Percentiles rank a stretch among this genome's conserved stretches.
phyloP scores from a whole-genome alignment of 2,113 vertebrate genomes.

The Spea multiplicata region DNA sequence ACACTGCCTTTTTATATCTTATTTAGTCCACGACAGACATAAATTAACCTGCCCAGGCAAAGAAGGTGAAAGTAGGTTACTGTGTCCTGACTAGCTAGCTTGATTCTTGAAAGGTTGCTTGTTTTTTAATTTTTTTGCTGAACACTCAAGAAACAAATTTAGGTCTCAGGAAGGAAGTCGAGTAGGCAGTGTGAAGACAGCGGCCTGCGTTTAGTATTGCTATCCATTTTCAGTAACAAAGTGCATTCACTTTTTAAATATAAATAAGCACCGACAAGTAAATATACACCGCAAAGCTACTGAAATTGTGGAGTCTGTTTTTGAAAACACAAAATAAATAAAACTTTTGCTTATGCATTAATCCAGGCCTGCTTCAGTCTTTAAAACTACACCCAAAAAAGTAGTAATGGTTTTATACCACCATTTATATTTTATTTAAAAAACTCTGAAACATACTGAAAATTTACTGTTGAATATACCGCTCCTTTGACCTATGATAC shows the following conservation, averaged over 20 bases:
- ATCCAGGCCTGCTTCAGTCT: background rate
- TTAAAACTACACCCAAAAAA: background rate
- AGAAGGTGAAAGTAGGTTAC: slow-evolving; percentile 29
- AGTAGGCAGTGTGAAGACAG: slow-evolving; percentile 37
- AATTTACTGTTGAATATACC: too few species aligned
- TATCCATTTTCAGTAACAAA: slow-evolving; percentile 10
- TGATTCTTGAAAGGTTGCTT: slow-evolving; percentile 47
- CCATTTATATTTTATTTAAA: too few species aligned
- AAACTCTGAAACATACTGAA: too few species aligned
- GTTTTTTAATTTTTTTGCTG: background rate
- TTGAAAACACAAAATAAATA: background rate
- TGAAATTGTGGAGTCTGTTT: background rate
- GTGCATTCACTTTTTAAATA: slow-evolving; percentile 4
- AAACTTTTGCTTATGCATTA: background rate
- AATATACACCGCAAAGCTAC: background rate
- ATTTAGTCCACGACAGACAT: background rate
- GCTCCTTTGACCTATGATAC: too few species aligned
- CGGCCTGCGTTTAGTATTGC: background rate
- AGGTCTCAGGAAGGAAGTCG: slow-evolving; percentile 37
- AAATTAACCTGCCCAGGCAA: slow-evolving; percentile 24
- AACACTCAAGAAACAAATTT: slow-evolving; percentile 39
- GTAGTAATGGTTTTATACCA: too few species aligned
- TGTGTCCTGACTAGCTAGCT: background rate
- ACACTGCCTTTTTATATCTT: background rate
- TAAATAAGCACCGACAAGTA: slow-evolving; percentile 18